A percentile compares a stretch with the other conserved stretches of the same genome.
Conservation (phyloP, 1,140 invertebrate species). For the Ceratoteleas bidentatus region DNA sequence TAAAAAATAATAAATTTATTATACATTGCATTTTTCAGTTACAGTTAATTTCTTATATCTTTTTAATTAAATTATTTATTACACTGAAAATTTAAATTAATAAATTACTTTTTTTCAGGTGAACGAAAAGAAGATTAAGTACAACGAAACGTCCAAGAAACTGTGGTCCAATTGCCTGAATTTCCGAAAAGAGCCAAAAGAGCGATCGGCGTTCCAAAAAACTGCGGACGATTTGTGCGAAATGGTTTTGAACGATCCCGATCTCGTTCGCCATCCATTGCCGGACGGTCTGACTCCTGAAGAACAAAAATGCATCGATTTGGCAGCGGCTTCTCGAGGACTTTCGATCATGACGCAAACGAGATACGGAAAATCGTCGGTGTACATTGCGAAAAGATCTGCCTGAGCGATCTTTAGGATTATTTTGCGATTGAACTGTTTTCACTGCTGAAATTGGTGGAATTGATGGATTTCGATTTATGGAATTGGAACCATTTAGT, state of each 20-base stretch:
- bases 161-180: constrained; percentile 70
- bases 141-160: constrained; percentile 57
- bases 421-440: too few species aligned
- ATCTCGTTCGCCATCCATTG: constrained; percentile 62
- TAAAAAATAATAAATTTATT: too few species aligned
- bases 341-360: constrained; percentile 56
- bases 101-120: constrained; percentile 51
- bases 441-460: too few species aligned
- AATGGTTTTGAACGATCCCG: constrained; percentile 50
- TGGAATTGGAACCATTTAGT: too few species aligned
- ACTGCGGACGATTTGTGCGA: constrained; percentile 67
- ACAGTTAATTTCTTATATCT: too few species aligned
- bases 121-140: constrained; percentile 65
- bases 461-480: too few species aligned
- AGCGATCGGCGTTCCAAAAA: constrained; percentile 60
- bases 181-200: constrained; percentile 27
- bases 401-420: too few species aligned
- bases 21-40: too few species aligned
- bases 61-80: background rate
- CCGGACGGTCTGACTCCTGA: constrained; percentile 69
- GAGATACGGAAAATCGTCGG: constrained; percentile 67
- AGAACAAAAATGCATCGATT: constrained; percentile 65
- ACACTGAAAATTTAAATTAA: too few species aligned
- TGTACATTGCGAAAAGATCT: constrained; percentile 60
- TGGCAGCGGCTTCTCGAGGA: constrained; percentile 68